Evolutionary conservation across 2,888 invertebrate genomes (phyloP), one percentile per base, ranked within the genome.

Genomic region (Synergus umbraculus): DNA sequence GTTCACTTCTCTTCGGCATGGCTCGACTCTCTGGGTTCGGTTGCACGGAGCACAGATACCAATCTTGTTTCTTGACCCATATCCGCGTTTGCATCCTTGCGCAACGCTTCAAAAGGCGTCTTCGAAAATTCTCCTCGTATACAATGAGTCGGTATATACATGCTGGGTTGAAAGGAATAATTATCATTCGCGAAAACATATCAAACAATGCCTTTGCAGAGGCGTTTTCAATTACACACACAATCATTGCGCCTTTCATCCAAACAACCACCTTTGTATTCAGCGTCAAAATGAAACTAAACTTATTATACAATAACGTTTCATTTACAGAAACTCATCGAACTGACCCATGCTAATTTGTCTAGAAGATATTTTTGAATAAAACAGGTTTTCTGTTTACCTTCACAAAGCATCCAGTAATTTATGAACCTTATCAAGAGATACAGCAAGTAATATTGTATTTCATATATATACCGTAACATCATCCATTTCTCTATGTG

Each of bases 31-130:
- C 44, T 67, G 67, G 67, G 67, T 67, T 46, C 80, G 87, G 84
- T 85, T 86, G 87, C 87, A 86, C 85, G 84, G 85, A 83, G 82
- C 76, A 85, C 88, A 90, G 92, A 92, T 92, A 91, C 90, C 90
- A 92, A 92, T 92, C 92, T 92, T 90, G 89, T 89, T 92, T 92
- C 91, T 91, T 92, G 92, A 91, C 92, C 92, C 90, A 92, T 92
- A 92, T 92, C 91, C 91, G 91, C 89, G 88, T 91, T 91, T 89
- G 91, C 90, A 89, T 90, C 91, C 89, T 92, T 92, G 92, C 91
- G 91, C 92, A 91, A 92, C 86, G 77, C 84, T 87, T 88, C 86
- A 87, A 89, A 90, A 86, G 89, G 88, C 87, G 88, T 89, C 89
- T 89, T 90, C 88, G 89, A 88, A 87, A 85, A 89, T 88, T 88